Evolutionary conservation across 2,113 vertebrate species (phyloP).

Genomic region (Poecilia latipinna): DNA sequence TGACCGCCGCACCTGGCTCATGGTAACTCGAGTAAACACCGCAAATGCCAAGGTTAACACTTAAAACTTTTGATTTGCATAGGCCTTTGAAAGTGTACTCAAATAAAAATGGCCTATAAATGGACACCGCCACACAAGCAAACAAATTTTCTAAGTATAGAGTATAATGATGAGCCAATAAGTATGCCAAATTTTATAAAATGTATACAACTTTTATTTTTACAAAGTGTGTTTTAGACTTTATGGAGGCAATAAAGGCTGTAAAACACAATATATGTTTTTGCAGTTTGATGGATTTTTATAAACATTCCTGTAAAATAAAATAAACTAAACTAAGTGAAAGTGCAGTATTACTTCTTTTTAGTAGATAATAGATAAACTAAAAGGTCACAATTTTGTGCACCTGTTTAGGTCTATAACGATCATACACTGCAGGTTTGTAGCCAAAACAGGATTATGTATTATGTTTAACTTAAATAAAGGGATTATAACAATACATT

Average conservation of each 20-base stretch:
- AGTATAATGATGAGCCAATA: not conserved
- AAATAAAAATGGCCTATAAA: constrained; percentile 43
- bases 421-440: not conserved
- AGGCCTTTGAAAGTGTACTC: constrained; percentile 52
- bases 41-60: constrained; percentile 61
- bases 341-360: not conserved
- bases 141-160: constrained; percentile 47
- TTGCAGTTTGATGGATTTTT: not conserved
- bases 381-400: not conserved
- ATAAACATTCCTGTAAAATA: not conserved
- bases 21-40: constrained; percentile 55
- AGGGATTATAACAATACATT: not conserved
- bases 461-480: not conserved
- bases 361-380: not conserved
- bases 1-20: constrained; percentile 60
- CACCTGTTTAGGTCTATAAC: not conserved
- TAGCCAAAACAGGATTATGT: constrained; percentile 8
- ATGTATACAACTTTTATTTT: not conserved
- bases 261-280: not conserved
- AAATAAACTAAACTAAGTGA: not conserved
- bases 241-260: not conserved
- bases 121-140: constrained; percentile 5
- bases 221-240: not conserved
- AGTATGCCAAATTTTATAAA: not conserved
- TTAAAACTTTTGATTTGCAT: constrained; percentile 68